Percentiles rank a stretch among this genome's conserved stretches.
phyloP scores from a whole-genome alignment of 2,113 vertebrate genomes.

The Petrocephalus microphthalmus region DNA sequence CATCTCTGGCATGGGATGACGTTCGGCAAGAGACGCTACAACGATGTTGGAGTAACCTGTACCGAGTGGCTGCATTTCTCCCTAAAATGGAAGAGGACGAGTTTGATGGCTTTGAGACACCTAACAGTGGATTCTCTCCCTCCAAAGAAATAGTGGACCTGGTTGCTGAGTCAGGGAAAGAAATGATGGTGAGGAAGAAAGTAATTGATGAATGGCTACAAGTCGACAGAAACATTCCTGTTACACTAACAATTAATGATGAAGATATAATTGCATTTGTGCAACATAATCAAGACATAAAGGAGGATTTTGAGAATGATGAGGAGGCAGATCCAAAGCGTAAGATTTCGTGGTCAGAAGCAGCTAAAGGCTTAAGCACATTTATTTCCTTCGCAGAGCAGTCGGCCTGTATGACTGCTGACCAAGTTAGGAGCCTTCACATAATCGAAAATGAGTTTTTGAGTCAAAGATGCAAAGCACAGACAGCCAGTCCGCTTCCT shows the following conservation, averaged over 20 bases:
- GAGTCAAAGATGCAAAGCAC: not conserved
- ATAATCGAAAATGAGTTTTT: not conserved
- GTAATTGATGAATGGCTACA: not conserved
- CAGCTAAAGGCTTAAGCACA: not conserved
- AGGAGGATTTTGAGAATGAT: not conserved
- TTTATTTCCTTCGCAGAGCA: not conserved
- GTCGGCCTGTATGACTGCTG: not conserved
- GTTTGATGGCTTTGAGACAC: not conserved
- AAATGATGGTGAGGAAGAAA: not conserved
- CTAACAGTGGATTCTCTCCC: not conserved
- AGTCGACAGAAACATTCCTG: not conserved
- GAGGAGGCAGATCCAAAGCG: not conserved
- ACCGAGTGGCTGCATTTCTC: not conserved
- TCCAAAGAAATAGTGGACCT: not conserved
- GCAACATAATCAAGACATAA: not conserved
- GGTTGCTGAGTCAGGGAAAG: not conserved
- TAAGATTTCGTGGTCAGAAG: not conserved
- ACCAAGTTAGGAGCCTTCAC: not conserved
- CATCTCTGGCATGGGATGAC: not conserved
- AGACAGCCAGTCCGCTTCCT: not conserved
- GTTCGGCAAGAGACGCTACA: not conserved
- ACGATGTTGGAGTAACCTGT: not conserved
- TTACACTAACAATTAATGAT: not conserved
- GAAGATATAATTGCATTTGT: not conserved
- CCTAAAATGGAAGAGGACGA: not conserved